Evolutionary conservation across 1,140 invertebrate genomes (phyloP), one percentile per base, ranked within the genome.

Genomic region (Achroia grisella): DNA sequence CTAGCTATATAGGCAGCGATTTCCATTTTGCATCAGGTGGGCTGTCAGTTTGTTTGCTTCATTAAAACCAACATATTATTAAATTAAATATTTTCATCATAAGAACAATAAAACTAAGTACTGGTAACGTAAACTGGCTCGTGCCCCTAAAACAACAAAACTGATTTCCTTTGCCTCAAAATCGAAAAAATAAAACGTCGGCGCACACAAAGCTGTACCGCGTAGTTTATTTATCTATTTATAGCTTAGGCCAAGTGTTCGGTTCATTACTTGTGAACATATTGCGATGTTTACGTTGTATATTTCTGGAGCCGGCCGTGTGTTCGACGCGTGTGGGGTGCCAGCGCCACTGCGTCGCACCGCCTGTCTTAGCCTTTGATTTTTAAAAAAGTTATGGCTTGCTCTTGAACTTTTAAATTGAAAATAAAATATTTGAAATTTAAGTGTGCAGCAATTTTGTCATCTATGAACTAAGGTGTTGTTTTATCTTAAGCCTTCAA

Each of bases 261-360:
- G 65, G 42, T 63, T 58, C 67, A 66, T 70, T 71, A 71, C 61
- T 71, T 75, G 67, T 66, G 63, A 80, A 82, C 76, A 78, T 72
- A 69, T 72, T 73, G 72, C 62, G 55, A 48, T 84, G 79, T 84
- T 83, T 83, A 83, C 69, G 44, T 62, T 68, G 71, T 50, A 59
- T 83, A 83, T 83, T 83, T 83, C 75, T 80, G 79, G 71, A 67
- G 62, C 68, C 54, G 44, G 51, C 67, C 67, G 66, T 71, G 75
- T 72, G 72, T 74, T 56, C 61, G 50, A 49, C 75, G 79, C 74
- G 75, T 79, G 79, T 71, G 76, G 71, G 61, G 37, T 47, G 50
- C 37, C 49, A 27, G 15, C 41, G 42, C 36, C 30, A 12, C 48
- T 50, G 46, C 35, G 30, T 23, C 35, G 41, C 27, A 50, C 27